A percentile compares a stretch with the other conserved stretches of the same genome.
These are phyloP conservation scores for Cryptocephalus primarius DNA, from an alignment of 2,888 invertebrate genomes.

Conservation along the genomic window DNA sequence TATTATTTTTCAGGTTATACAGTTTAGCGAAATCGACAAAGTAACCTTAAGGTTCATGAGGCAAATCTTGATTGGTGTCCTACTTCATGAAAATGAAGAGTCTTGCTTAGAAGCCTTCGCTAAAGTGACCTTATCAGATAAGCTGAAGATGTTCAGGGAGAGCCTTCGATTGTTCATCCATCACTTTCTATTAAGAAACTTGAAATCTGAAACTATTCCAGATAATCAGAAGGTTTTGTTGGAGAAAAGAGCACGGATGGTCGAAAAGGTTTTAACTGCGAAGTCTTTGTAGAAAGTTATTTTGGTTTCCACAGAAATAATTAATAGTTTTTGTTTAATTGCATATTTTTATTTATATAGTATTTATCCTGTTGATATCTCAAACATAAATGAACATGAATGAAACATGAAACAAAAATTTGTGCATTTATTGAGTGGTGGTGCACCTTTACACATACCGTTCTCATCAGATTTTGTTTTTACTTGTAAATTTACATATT, in stretches of 20 bases:
- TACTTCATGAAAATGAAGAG: slow-evolving; percentile 55
- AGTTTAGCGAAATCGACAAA: slow-evolving; percentile 79
- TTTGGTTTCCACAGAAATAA: too few relatives aligned
- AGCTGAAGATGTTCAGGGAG: slow-evolving; percentile 71
- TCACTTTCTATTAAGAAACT: slow-evolving; percentile 68
- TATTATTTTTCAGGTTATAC: slow-evolving; percentile 50
- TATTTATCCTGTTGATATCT: too few relatives aligned
- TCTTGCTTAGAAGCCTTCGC: slow-evolving; percentile 55
- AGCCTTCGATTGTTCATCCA: slow-evolving; percentile 75
- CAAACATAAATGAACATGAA: too few relatives aligned
- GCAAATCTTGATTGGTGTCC: slow-evolving; percentile 62
- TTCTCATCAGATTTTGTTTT: too few relatives aligned
- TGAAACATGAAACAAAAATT: too few relatives aligned
- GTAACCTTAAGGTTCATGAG: slow-evolving; percentile 67
- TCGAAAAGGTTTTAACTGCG: slow-evolving; percentile 50
- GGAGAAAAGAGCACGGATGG: slow-evolving; percentile 47
- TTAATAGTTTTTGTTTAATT: too few relatives aligned
- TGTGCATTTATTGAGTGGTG: too few relatives aligned
- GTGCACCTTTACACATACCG: too few relatives aligned
- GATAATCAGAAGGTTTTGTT: slow-evolving; percentile 41
- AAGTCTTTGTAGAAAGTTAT: slow-evolving; percentile 12
- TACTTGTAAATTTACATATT: too few relatives aligned
- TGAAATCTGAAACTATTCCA: slow-evolving; percentile 39
- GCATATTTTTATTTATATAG: too few relatives aligned
- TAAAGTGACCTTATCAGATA: slow-evolving; percentile 58